Evolutionary conservation across 2,113 vertebrate species (phyloP).

Genomic region (Gobio gobio): DNA sequence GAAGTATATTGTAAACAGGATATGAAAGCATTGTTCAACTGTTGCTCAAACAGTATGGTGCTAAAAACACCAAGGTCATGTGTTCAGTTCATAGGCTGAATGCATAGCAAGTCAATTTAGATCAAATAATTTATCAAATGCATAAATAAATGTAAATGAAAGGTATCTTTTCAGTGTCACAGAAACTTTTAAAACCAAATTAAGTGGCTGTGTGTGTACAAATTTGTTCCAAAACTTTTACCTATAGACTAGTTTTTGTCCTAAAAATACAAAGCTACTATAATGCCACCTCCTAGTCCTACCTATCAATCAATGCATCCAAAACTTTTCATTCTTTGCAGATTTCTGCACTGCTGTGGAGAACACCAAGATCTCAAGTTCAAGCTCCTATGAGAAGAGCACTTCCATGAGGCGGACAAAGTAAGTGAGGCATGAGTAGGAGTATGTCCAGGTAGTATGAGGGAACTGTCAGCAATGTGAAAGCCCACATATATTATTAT

Average conservation of each 20-base stretch:
- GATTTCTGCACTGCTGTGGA: neutral
- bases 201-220: neutral
- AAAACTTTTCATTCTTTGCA: neutral
- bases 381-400: neutral
- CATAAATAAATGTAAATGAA: neutral
- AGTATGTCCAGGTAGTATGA: neutral
- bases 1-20: neutral
- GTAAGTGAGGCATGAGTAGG: neutral
- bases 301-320: neutral
- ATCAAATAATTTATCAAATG: neutral
- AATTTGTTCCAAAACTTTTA: no score
- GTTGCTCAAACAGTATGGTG: neutral
- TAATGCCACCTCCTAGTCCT: neutral
- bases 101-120: neutral
- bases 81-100: neutral
- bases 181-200: no score
- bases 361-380: neutral
- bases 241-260: neutral
- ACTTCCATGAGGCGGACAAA: neutral
- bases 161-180: neutral
- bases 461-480: slow-evolving; percentile 1
- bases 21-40: neutral
- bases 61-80: neutral
- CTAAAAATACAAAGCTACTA: neutral
- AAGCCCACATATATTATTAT: slow-evolving; percentile 58